Conservation (phyloP, 2,113 vertebrate genomes). For the Empidonax traillii region DNA sequence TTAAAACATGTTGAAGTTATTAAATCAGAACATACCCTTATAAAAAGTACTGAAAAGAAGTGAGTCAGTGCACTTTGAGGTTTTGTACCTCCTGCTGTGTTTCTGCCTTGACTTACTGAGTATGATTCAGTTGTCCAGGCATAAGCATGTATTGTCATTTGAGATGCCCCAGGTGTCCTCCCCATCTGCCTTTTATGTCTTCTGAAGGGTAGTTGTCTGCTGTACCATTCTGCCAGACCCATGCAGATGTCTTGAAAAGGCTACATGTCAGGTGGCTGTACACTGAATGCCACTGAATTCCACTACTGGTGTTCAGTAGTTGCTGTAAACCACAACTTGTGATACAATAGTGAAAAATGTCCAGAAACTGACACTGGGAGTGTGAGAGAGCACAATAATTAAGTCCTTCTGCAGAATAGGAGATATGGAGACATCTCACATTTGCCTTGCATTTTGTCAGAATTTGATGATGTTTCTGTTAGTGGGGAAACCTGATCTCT, state of each 20-base stretch:
- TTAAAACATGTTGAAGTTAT: neutral
- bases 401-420: neutral
- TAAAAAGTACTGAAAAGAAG: neutral
- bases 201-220: neutral
- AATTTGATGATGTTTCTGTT: neutral
- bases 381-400: neutral
- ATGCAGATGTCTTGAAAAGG: neutral
- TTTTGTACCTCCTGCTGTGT: neutral
- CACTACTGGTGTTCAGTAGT: neutral
- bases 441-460: neutral
- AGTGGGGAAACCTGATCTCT: neutral
- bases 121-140: neutral
- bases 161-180: neutral
- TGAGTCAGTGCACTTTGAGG: neutral
- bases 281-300: neutral
- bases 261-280: neutral
- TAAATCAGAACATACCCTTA: neutral
- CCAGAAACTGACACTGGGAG: neutral
- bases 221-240: neutral
- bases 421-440: accelerated
- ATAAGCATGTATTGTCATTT: neutral
- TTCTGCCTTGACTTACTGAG: neutral
- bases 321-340: neutral
- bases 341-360: neutral
- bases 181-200: neutral